Conservation (phyloP, 2,113 vertebrate species). For the Callorhinus ursinus region DNA sequence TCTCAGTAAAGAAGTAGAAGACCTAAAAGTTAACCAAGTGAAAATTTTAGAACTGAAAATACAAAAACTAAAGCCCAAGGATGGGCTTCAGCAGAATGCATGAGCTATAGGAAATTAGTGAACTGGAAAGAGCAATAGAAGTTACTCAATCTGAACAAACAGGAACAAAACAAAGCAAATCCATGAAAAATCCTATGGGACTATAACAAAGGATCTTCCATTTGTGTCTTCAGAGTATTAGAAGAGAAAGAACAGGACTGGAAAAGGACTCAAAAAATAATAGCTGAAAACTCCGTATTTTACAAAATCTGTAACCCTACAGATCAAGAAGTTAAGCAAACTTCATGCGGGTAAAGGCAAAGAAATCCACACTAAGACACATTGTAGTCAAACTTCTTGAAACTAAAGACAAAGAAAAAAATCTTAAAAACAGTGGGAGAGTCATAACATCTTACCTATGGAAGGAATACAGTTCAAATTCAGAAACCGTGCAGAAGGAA, state of each 20-base stretch:
- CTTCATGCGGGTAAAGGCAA: neutral
- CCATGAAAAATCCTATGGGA: neutral
- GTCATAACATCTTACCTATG: neutral
- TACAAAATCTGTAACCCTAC: neutral
- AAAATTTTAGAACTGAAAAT: neutral
- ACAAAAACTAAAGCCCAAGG: neutral
- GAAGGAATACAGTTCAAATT: neutral
- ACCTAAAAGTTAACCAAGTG: neutral
- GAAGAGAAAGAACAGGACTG: neutral
- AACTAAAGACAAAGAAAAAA: neutral
- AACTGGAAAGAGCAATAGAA: neutral
- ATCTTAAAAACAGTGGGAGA: neutral
- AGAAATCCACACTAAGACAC: neutral
- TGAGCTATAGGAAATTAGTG: neutral
- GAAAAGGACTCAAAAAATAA: neutral
- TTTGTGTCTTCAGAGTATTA: neutral
- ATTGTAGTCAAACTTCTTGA: neutral
- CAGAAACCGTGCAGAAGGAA: neutral
- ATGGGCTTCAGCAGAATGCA: neutral
- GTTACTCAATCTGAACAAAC: neutral
- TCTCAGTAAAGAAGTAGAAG: neutral
- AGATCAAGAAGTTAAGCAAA: neutral
- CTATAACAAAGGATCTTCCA: neutral
- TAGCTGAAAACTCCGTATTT: neutral
- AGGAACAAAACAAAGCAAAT: neutral